These are phyloP conservation scores for Drosophila melanica DNA, from an alignment of 1,140 invertebrate genomes.

Conservation along the genomic window DNA sequence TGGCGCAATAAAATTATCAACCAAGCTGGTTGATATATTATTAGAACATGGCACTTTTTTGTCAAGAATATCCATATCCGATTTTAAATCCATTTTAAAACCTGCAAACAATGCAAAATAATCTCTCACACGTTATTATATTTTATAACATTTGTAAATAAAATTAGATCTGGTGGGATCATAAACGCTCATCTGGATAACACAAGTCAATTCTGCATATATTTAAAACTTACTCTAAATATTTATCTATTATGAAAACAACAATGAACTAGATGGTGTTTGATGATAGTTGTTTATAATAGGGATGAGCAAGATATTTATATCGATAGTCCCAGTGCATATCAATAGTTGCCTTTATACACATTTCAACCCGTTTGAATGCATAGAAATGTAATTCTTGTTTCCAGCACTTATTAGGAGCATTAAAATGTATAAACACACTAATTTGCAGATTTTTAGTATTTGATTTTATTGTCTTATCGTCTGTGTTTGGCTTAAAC, in stretches of 20 bases:
- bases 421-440: too few relatives aligned
- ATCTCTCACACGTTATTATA: not conserved
- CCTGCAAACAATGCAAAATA: not conserved
- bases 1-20: not conserved
- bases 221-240: not conserved
- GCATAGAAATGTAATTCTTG: too few relatives aligned
- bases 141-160: not conserved
- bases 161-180: not conserved
- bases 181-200: not conserved
- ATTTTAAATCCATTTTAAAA: constrained; percentile 10
- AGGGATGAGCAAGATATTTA: constrained; percentile 2
- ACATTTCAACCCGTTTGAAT: too few relatives aligned
- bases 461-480: too few relatives aligned
- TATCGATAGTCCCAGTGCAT: not conserved
- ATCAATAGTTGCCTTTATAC: too few relatives aligned
- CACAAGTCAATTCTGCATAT: not conserved
- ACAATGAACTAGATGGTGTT: not conserved
- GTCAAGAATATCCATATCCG: not conserved
- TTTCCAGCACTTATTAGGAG: too few relatives aligned
- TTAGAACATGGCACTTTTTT: not conserved
- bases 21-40: not conserved
- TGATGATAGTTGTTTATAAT: constrained; percentile 16
- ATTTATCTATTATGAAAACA: not conserved
- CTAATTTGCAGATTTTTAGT: too few relatives aligned
- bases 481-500: too few relatives aligned